Evolutionary conservation across 2,888 invertebrate species (phyloP).

Genomic region (Suillia variegata): DNA sequence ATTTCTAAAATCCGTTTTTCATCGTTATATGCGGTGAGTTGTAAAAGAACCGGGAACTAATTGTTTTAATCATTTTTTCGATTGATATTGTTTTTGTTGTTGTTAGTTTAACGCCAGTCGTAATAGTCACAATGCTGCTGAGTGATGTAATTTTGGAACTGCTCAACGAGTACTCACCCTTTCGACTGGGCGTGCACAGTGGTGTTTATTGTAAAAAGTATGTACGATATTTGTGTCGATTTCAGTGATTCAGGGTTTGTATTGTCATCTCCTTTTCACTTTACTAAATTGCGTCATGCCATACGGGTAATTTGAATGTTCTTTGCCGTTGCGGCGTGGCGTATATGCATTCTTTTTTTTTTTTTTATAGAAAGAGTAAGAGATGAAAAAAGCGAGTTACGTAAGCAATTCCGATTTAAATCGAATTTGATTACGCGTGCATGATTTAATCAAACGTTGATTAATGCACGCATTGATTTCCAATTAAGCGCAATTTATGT

Average conservation of each 20-base stretch:
- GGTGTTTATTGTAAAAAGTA: slow-evolving; percentile 49
- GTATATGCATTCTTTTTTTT: background rate
- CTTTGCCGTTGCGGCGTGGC: background rate
- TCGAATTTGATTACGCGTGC: slow-evolving; percentile 35
- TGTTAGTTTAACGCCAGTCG: slow-evolving; percentile 48
- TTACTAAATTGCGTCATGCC: background rate
- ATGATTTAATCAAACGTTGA: slow-evolving; percentile 22
- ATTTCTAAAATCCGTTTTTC: slow-evolving; percentile 38
- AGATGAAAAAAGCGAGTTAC: background rate
- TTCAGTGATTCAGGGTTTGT: too few species aligned
- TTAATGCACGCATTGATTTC: slow-evolving; percentile 17
- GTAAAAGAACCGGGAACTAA: too few species aligned
- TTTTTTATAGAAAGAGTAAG: background rate
- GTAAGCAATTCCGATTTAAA: slow-evolving; percentile 34
- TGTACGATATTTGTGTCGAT: slow-evolving; percentile 23
- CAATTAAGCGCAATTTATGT: slow-evolving; percentile 19
- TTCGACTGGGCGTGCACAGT: slow-evolving; percentile 41
- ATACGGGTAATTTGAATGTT: slow-evolving; percentile 20
- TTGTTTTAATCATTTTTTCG: slow-evolving; percentile 12
- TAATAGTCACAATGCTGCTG: slow-evolving; percentile 44
- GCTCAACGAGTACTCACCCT: slow-evolving; percentile 46
- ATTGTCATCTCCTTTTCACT: background rate
- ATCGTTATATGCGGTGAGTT: slow-evolving; percentile 48
- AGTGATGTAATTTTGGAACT: slow-evolving; percentile 42
- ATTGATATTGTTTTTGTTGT: background rate